Conservation (phyloP, 2,797 vertebrate species). For the Mus caroli region DNA sequence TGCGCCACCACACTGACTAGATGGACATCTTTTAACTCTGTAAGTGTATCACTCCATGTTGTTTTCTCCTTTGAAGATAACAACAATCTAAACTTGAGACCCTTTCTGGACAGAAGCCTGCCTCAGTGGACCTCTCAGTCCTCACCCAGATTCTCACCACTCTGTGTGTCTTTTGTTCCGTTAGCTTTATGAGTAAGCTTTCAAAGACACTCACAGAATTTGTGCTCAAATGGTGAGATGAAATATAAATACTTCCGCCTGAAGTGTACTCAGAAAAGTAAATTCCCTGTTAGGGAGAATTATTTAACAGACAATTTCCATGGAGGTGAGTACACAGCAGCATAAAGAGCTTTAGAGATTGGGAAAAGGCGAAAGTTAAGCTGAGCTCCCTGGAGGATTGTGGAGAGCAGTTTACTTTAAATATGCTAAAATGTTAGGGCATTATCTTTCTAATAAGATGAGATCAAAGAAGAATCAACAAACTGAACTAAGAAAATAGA, state of each 20-base stretch:
- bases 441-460: conserved; percentile 82
- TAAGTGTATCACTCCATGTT: neutral
- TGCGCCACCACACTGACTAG: neutral
- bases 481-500: conserved; percentile 77
- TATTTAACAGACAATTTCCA: conserved; percentile 74
- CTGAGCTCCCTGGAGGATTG: conserved; percentile 68
- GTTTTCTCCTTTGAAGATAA: neutral
- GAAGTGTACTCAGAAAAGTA: conserved; percentile 65
- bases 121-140: neutral
- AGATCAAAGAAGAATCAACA: conserved; percentile 82
- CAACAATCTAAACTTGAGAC: neutral
- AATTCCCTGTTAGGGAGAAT: conserved; percentile 72
- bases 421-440: conserved; percentile 82
- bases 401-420: conserved; percentile 78
- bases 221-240: neutral
- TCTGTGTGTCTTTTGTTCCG: neutral
- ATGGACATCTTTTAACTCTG: neutral
- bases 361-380: conserved; percentile 79
- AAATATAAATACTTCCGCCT: conserved; percentile 60
- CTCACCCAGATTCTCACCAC: neutral
- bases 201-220: conserved; percentile 48
- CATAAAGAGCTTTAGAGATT: conserved; percentile 73
- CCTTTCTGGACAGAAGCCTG: neutral
- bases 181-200: neutral
- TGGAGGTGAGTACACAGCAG: conserved; percentile 65